These are phyloP conservation scores for Zaprionus lachaisei DNA, from an alignment of 1,140 invertebrate species.

Conservation along the genomic window DNA sequence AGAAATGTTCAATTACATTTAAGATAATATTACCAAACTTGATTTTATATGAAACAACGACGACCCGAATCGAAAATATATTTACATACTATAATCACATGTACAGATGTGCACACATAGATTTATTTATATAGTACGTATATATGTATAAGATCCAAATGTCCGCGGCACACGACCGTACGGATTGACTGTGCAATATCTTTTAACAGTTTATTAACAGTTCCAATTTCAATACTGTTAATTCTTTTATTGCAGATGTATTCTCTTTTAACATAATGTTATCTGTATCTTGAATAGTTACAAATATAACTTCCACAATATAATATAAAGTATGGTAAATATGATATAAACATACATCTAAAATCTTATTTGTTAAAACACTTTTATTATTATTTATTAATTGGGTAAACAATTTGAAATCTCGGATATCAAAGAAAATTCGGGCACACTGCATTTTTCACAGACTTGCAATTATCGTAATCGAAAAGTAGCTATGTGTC, in stretches of 20 bases:
- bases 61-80: conserved; percentile 51
- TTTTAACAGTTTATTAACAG: conserved; percentile 40
- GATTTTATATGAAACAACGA: conserved; percentile 43
- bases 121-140: conserved; percentile 16
- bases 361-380: too few species aligned
- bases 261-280: conserved; percentile 4
- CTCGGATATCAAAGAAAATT: not conserved
- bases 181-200: conserved; percentile 31
- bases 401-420: not conserved
- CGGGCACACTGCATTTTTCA: not conserved
- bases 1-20: conserved; percentile 28
- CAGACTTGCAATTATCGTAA: conserved; percentile 9
- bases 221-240: conserved; percentile 9
- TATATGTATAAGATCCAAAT: conserved; percentile 9
- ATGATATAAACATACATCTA: too few species aligned
- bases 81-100: conserved; percentile 34
- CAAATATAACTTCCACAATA: too few species aligned
- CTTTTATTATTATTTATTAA: not conserved
- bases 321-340: too few species aligned
- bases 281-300: not conserved
- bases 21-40: conserved; percentile 5
- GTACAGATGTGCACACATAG: not conserved
- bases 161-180: conserved; percentile 37
- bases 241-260: not conserved
- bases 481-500: conserved; percentile 7